A percentile compares a stretch with the other conserved stretches of the same genome.
Evolutionary conservation across 2,113 vertebrate genomes (phyloP).

Genomic region (Barnardius zonarius): DNA sequence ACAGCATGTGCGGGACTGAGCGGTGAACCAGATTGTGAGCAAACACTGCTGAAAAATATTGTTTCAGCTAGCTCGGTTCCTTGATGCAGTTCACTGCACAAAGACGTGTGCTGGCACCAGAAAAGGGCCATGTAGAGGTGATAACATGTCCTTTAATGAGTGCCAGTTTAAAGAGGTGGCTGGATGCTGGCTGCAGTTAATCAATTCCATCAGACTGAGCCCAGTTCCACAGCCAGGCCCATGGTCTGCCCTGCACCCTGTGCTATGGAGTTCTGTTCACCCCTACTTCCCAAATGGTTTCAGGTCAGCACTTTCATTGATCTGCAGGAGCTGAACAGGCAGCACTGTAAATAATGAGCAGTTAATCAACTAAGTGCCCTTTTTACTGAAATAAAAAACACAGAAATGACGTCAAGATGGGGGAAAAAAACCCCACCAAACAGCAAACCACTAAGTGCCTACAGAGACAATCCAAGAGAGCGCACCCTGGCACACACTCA

Average conservation of each 20-base stretch:
- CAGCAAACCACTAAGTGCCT: neutral
- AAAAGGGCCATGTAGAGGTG: neutral
- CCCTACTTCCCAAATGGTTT: fast-evolving
- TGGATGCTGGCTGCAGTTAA: neutral
- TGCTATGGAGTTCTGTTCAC: neutral
- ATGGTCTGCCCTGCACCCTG: neutral
- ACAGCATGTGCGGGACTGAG: neutral
- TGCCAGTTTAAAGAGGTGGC: neutral
- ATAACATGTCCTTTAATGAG: neutral
- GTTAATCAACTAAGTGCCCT: constrained; percentile 1
- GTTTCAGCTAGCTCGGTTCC: neutral
- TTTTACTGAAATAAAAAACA: neutral
- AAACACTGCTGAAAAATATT: neutral
- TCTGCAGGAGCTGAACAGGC: neutral
- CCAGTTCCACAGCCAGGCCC: neutral
- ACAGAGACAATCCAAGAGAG: neutral
- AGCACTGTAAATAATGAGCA: neutral
- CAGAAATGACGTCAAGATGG: neutral
- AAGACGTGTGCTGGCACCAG: neutral
- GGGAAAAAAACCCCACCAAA: neutral
- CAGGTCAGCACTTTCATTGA: neutral
- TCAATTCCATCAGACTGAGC: neutral
- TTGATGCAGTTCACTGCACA: neutral
- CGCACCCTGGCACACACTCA: neutral
- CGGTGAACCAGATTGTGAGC: neutral